Percentiles rank a stretch among this genome's conserved stretches.
These are phyloP conservation scores for Psittacara wagleri DNA, from an alignment of 2,113 vertebrate species.

Conservation along the genomic window DNA sequence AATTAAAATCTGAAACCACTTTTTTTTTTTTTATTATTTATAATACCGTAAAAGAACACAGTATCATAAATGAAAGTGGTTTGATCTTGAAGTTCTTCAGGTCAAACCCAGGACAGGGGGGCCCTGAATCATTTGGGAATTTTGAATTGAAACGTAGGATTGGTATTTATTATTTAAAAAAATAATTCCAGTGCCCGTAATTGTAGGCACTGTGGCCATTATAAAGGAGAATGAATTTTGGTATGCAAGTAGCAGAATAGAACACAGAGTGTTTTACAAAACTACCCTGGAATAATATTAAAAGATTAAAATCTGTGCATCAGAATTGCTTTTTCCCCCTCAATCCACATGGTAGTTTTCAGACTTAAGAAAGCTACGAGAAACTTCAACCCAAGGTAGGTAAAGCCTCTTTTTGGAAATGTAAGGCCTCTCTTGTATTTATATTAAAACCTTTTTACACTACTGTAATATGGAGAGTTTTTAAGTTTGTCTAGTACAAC, in stretches of 20 bases:
- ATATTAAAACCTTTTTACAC: not conserved
- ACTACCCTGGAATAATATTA: not conserved
- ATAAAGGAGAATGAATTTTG: not conserved
- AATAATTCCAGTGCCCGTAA: not conserved
- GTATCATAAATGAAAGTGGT: not conserved
- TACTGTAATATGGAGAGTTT: not conserved
- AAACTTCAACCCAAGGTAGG: not conserved
- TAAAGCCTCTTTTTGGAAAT: not conserved
- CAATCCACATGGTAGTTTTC: not conserved
- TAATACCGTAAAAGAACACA: not conserved
- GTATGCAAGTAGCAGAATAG: not conserved
- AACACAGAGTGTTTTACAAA: not conserved
- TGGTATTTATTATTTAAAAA: not conserved
- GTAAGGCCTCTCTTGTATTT: not conserved
- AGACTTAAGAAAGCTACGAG: not conserved
- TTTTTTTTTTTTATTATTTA: not conserved
- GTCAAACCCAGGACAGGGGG: not conserved
- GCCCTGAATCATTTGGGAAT: not conserved
- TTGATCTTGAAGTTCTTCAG: not conserved
- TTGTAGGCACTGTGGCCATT: not conserved
- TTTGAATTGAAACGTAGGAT: not conserved
- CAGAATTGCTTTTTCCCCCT: not conserved
- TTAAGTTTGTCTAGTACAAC: slow-evolving; percentile 21
- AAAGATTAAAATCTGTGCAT: not conserved
- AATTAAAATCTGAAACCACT: slow-evolving; percentile 9